These are phyloP conservation scores for Pterocles gutturalis DNA, from an alignment of 2,113 vertebrate species.

Conservation along the genomic window DNA sequence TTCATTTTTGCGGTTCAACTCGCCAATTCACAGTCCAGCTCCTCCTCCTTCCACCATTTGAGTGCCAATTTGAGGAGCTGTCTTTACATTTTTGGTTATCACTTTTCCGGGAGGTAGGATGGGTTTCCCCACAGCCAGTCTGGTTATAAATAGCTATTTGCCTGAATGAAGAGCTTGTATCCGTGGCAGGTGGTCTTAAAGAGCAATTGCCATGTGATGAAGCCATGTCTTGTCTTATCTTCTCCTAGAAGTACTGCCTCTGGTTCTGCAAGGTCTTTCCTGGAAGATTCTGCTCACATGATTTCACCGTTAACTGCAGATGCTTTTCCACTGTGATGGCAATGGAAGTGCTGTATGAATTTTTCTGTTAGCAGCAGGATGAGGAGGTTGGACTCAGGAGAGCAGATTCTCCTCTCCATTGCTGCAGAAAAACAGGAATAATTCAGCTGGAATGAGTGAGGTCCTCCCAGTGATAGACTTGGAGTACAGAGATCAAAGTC, in stretches of 20 bases:
- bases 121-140: not conserved
- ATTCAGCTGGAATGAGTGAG: not conserved
- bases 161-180: not conserved
- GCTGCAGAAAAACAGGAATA: not conserved
- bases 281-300: not conserved
- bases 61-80: not conserved
- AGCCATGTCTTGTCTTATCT: constrained; percentile 11
- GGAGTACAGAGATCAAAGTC: constrained; percentile 33
- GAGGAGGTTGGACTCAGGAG: not conserved
- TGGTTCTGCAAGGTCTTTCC: not conserved
- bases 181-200: constrained; percentile 15
- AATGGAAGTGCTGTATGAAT: not conserved
- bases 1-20: not conserved
- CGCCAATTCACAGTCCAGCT: not conserved
- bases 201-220: not conserved
- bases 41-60: not conserved
- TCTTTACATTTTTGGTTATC: not conserved
- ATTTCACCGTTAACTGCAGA: not conserved
- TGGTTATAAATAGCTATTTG: constrained; percentile 8
- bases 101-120: not conserved
- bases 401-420: not conserved
- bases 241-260: not conserved
- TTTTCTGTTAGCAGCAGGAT: not conserved
- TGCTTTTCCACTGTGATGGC: not conserved
- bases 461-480: not conserved